Base-by-base conservation (phyloP, 2,797 vertebrate genomes). In the Gadopsis bispinosus region DNA sequence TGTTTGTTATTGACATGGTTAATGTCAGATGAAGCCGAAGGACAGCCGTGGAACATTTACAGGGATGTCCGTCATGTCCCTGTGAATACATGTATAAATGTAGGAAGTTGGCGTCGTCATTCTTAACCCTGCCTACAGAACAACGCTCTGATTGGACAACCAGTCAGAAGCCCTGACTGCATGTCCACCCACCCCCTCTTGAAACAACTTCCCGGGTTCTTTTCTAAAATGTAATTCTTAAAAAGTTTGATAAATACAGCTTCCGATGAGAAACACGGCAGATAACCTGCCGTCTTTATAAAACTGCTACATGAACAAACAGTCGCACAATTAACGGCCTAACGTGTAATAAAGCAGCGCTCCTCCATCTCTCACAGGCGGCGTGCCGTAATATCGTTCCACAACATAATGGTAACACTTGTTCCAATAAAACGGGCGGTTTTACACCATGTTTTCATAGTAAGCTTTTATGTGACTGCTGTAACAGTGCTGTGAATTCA, bases 381-480 rank as follows among this genome's bases (percentile, higher is more conserved):
- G 59, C 0, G 20, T 4, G 69, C 54, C 9, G n/a, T 80, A 62
- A 79, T 80, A 72, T 71, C 55, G 81, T 75, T 64, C 51, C 62
- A 10, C 81, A 83, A 54, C 90, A 87, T 87, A 81, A 89, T 66
- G 88, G 69, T 19, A 90, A 89, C 90, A 83, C 88, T 89, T 66
- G 89, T 78, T 86, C 85, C 86, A 69, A 90, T 93, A 93, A 94
- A 93, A 75, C 37, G 3, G 83, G 62, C 87, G n/a, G 86, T 91
- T 92, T 91, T 82, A 88, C 86, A 73, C 91, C 89, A 90, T 91
- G 92, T 92, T 93, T 91, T 85, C 90, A 91, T 75, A 80, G 84
- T 91, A 78, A 85, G 88, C 73, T 93, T 94, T 94, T 91, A 93
- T 90, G 63, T 69, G 90, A 80, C 86, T 22, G 91, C 76, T 45